These are phyloP conservation scores for Zaprionus lachaisei DNA, from an alignment of 1,140 invertebrate species.

Conservation along the genomic window DNA sequence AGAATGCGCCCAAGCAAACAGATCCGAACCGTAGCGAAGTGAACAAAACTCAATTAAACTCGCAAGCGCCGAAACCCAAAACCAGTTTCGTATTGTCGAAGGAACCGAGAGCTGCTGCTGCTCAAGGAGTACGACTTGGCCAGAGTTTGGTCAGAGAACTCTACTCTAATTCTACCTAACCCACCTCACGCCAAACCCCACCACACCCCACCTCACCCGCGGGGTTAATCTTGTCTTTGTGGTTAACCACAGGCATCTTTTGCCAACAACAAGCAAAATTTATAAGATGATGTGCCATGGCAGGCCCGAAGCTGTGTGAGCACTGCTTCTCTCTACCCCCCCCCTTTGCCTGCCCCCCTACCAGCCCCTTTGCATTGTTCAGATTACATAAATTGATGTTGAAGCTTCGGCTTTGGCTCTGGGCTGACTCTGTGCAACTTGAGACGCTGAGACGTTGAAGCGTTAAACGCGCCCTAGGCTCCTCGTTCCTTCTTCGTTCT, in stretches of 20 bases:
- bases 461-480: conserved; percentile 41
- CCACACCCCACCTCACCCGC: conserved; percentile 7
- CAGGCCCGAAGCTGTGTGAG: conserved; percentile 18
- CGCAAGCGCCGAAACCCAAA: conserved; percentile 48
- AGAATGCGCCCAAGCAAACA: conserved; percentile 41
- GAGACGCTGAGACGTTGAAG: conserved; percentile 42
- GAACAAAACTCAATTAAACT: conserved; percentile 51
- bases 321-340: neutral
- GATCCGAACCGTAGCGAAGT: neutral
- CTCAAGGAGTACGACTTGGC: conserved; percentile 8
- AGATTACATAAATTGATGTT: conserved; percentile 81
- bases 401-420: conserved; percentile 49
- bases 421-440: conserved; percentile 27
- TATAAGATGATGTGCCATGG: conserved; percentile 80
- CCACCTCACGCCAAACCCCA: neutral
- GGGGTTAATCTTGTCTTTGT: conserved; percentile 42
- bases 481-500: neutral
- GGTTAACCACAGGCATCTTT: conserved; percentile 77
- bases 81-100: conserved; percentile 26
- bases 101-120: neutral
- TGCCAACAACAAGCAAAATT: conserved; percentile 72
- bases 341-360: too few relatives aligned
- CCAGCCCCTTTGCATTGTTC: conserved; percentile 52
- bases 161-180: conserved; percentile 57
- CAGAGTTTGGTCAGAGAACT: conserved; percentile 39